phyloP scores from a whole-genome alignment of 1,140 invertebrate species.

The Maconellicoccus hirsutus region DNA sequence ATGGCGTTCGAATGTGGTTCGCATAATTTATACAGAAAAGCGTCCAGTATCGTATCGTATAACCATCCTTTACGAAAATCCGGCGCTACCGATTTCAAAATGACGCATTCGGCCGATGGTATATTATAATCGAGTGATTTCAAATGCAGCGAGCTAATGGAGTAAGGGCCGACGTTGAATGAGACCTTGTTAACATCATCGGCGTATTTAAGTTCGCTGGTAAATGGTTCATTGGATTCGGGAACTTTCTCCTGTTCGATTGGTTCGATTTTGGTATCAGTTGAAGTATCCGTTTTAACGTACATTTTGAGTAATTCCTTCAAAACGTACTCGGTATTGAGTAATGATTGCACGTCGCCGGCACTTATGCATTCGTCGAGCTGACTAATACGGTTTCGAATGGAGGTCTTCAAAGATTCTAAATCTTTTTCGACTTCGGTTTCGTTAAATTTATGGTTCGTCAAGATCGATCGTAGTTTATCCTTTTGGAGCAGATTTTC shows the following conservation, averaged over 20 bases:
- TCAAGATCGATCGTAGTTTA: background rate
- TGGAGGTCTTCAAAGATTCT: background rate
- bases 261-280: background rate
- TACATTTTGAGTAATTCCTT: background rate
- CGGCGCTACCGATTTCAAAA: background rate
- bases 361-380: background rate
- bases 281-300: background rate
- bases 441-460: background rate
- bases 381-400: background rate
- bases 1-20: background rate
- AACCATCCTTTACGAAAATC: constrained; percentile 14
- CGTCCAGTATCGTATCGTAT: background rate
- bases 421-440: background rate
- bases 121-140: constrained; percentile 19
- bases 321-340: background rate
- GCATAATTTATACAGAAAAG: background rate
- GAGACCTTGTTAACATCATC: background rate
- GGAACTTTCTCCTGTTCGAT: background rate
- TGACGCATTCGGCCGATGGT: background rate
- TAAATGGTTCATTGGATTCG: background rate
- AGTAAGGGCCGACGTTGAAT: constrained; percentile 6
- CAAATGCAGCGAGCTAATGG: background rate
- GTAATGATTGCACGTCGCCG: background rate
- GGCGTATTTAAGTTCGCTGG: background rate
- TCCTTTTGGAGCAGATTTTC: background rate